Evolutionary conservation across 2,113 vertebrate species (phyloP).

Genomic region (Platycercus adscitus): DNA sequence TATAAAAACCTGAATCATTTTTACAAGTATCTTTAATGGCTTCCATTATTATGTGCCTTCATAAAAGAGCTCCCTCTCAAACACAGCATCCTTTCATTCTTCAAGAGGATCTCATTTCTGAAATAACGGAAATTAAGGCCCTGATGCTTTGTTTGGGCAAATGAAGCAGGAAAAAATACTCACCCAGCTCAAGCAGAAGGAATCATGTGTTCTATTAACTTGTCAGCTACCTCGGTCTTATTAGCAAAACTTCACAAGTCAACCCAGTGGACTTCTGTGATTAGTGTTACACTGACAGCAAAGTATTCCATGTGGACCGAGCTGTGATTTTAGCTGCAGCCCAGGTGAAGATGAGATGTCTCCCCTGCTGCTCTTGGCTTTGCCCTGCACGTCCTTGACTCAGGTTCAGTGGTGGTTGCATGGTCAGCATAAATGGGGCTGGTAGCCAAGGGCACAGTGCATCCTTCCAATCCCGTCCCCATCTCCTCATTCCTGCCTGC

Average conservation of each 20-base stretch:
- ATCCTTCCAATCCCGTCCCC: not conserved
- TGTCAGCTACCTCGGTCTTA: conserved; percentile 44
- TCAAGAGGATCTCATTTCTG: conserved; percentile 69
- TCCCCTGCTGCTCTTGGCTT: not conserved
- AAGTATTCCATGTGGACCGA: not conserved
- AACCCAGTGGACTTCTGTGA: not conserved
- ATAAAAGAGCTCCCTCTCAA: conserved; percentile 57
- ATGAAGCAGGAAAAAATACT: conserved; percentile 46
- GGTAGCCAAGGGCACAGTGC: rapidly evolving
- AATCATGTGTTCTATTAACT: conserved; percentile 13
- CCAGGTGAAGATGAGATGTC: not conserved
- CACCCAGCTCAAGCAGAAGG: conserved; percentile 31
- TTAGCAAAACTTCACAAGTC: conserved; percentile 57
- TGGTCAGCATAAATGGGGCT: not conserved
- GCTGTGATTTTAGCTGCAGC: not conserved
- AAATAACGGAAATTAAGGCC: conserved; percentile 72
- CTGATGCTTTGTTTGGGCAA: conserved; percentile 61
- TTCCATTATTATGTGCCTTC: conserved; percentile 71
- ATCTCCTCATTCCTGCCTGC: not conserved
- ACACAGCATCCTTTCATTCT: conserved; percentile 58
- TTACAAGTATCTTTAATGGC: conserved; percentile 76
- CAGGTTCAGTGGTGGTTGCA: rapidly evolving
- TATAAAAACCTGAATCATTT: conserved; percentile 76
- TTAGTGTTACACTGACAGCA: not conserved
- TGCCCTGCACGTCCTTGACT: not conserved